Percentiles rank a stretch among this genome's conserved stretches.
Evolutionary conservation across 2,888 invertebrate species (phyloP).

Genomic region (Disparrhopalites patrizii): DNA sequence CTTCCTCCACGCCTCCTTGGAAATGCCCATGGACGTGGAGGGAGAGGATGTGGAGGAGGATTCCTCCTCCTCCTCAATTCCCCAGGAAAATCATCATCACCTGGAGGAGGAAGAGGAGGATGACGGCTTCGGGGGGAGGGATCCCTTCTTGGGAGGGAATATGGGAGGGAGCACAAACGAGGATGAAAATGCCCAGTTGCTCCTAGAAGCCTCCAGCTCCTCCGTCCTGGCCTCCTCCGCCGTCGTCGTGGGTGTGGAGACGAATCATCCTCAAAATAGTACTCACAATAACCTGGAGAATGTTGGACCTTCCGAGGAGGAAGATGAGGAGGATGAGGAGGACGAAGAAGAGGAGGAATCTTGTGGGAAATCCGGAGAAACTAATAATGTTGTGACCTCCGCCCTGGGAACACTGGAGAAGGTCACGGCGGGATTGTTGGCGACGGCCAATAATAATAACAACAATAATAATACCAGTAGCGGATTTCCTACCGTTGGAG

Average conservation of each 20-base stretch:
- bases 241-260: no score
- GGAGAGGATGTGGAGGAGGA: neutral
- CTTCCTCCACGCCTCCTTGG: neutral
- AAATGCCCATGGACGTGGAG: neutral
- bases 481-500: slow-evolving; percentile 28
- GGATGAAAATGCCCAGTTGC: no score
- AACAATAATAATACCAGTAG: slow-evolving; percentile 47
- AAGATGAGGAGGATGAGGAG: slow-evolving; percentile 4
- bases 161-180: no score
- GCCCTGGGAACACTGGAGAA: slow-evolving; percentile 45
- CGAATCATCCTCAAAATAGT: no score
- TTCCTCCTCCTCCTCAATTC: neutral
- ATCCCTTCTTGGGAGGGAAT: no score
- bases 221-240: no score
- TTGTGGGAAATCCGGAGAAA: neutral
- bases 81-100: neutral
- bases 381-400: neutral
- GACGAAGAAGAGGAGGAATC: neutral
- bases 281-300: no score
- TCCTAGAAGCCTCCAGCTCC: no score
- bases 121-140: no score
- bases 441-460: slow-evolving; percentile 41
- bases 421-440: slow-evolving; percentile 47
- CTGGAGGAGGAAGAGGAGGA: neutral
- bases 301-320: no score